phyloP scores from a whole-genome alignment of 2,888 invertebrate genomes.

The Fragum sueziense region DNA sequence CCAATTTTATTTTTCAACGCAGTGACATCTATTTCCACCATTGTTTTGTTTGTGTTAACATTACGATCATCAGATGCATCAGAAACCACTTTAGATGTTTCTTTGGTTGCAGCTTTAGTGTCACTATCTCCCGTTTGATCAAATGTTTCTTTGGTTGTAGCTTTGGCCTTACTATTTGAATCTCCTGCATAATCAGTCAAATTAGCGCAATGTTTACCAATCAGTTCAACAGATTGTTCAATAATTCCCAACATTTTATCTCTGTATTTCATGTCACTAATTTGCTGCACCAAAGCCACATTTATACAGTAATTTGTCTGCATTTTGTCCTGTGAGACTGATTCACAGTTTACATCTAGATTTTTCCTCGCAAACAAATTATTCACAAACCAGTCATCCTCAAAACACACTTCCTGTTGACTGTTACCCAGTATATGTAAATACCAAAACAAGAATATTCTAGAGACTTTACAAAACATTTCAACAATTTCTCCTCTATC shows the following conservation, averaged over 20 bases:
- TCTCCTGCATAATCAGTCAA: too few species aligned
- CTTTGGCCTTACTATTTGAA: too few species aligned
- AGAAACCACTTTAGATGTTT: neutral
- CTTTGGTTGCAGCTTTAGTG: neutral
- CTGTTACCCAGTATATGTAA: neutral
- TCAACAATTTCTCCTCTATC: neutral
- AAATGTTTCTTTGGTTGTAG: too few species aligned
- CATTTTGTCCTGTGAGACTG: neutral
- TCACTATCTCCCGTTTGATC: neutral
- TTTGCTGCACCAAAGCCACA: neutral
- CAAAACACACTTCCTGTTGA: neutral
- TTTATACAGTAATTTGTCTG: neutral
- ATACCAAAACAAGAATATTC: constrained; percentile 10
- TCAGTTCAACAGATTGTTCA: neutral
- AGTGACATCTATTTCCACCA: neutral
- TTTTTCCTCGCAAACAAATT: neutral
- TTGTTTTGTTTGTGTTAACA: neutral
- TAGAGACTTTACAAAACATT: neutral
- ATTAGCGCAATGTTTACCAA: neutral
- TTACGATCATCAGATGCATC: neutral
- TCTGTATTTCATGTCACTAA: neutral
- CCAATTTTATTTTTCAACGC: neutral
- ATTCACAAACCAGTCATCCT: constrained; percentile 11
- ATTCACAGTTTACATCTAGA: neutral
- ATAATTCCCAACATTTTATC: neutral